phyloP scores from a whole-genome alignment of 2,113 vertebrate species.

The Gracilinanus agilis region DNA sequence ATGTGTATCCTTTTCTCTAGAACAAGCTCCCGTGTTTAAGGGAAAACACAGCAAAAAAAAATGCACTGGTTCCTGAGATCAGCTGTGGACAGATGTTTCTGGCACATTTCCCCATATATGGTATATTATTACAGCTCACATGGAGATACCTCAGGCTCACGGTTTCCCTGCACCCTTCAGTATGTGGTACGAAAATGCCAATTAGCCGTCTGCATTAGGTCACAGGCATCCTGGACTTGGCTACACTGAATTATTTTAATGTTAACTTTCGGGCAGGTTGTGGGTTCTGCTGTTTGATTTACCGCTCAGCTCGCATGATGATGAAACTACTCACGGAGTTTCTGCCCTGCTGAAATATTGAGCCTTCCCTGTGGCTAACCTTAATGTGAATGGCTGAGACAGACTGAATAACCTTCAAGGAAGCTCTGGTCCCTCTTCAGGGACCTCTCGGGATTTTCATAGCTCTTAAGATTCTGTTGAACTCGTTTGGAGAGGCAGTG shows the following conservation, averaged over 20 bases:
- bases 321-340: not conserved
- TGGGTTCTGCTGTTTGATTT: not conserved
- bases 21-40: not conserved
- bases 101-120: not conserved
- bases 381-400: constrained; percentile 8
- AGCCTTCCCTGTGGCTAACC: constrained; percentile 2
- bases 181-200: not conserved
- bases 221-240: not conserved
- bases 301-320: not conserved
- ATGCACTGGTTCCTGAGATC: not conserved
- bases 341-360: not conserved
- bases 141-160: not conserved
- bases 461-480: not conserved
- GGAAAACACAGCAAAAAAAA: not conserved
- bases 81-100: not conserved
- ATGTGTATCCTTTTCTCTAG: not conserved
- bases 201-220: not conserved
- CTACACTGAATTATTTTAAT: constrained; percentile 6
- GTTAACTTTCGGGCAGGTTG: constrained; percentile 7
- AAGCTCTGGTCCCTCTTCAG: not conserved
- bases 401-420: not conserved
- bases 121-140: not conserved
- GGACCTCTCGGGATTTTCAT: not conserved
- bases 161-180: constrained; percentile 1
- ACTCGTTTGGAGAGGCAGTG: not conserved